Conservation (phyloP, 1,140 invertebrate genomes). For the Riptortus pedestris region DNA sequence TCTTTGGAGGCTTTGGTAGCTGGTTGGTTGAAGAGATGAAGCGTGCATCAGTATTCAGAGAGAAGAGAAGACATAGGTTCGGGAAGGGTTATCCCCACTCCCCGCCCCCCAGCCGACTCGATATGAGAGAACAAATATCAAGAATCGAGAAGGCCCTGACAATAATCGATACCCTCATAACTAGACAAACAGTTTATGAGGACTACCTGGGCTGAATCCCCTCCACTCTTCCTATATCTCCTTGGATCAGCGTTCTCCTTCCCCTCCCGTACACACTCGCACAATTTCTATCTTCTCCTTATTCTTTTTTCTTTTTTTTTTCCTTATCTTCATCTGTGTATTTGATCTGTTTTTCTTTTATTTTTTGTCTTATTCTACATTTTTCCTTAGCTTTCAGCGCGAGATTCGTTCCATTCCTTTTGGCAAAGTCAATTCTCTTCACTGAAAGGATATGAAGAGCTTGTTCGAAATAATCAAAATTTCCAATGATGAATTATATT, state of each 20-base stretch:
- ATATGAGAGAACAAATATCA: constrained; percentile 14
- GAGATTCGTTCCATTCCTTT: too few relatives aligned
- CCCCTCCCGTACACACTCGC: neutral
- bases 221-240: neutral
- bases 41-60: constrained; percentile 1
- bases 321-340: too few relatives aligned
- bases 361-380: too few relatives aligned
- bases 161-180: constrained; percentile 14
- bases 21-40: neutral
- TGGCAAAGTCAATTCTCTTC: too few relatives aligned
- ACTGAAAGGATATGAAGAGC: too few relatives aligned
- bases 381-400: too few relatives aligned
- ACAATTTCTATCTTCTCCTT: neutral
- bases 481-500: too few relatives aligned
- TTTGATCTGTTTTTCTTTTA: too few relatives aligned
- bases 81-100: neutral
- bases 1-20: too few relatives aligned
- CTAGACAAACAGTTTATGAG: constrained; percentile 3
- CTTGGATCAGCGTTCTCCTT: neutral
- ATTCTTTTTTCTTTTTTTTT: neutral
- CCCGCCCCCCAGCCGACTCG: neutral
- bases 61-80: constrained; percentile 4
- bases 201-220: constrained; percentile 5
- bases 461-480: too few relatives aligned
- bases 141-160: constrained; percentile 2